Percentiles rank a stretch among this genome's conserved stretches.
phyloP scores from a whole-genome alignment of 2,888 invertebrate species.

The Yponomeuta malinellus region DNA sequence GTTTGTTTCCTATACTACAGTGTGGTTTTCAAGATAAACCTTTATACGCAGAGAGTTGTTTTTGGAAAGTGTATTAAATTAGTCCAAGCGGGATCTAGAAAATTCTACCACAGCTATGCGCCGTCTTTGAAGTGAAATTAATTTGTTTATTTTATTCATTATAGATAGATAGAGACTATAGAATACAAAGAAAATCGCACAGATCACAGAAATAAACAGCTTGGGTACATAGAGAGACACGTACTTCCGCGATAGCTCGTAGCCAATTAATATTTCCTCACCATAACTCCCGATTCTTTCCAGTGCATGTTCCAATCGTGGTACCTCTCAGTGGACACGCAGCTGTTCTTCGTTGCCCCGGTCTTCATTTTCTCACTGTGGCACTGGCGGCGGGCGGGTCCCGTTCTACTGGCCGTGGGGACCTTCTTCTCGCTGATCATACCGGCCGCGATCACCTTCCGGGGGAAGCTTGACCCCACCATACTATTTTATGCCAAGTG shows the following conservation, averaged over 20 bases:
- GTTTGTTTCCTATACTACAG: too few species aligned
- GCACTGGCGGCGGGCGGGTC: conserved; percentile 77
- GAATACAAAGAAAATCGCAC: too few species aligned
- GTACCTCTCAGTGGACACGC: conserved; percentile 80
- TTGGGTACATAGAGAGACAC: too few species aligned
- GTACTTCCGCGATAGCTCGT: not conserved
- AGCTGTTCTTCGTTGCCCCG: conserved; percentile 80
- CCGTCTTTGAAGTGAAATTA: too few species aligned
- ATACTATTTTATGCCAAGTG: conserved; percentile 81
- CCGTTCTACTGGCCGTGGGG: conserved; percentile 63
- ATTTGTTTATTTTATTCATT: too few species aligned
- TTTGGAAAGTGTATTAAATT: too few species aligned
- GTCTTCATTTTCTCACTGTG: conserved; percentile 80
- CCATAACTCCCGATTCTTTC: conserved; percentile 27
- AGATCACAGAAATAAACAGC: too few species aligned
- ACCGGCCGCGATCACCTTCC: conserved; percentile 77
- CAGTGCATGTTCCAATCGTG: conserved; percentile 86
- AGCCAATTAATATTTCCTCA: not conserved
- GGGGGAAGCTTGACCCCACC: conserved; percentile 79
- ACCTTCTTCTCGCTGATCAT: conserved; percentile 66
- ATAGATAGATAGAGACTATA: too few species aligned
- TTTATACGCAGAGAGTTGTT: too few species aligned
- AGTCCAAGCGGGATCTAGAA: too few species aligned
- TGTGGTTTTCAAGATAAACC: too few species aligned
- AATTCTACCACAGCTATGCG: too few species aligned